Percentiles rank a stretch among this genome's conserved stretches.
Conservation (phyloP, 64 coral and sea anemone genomes). For the Astreopora myriophthalma region DNA sequence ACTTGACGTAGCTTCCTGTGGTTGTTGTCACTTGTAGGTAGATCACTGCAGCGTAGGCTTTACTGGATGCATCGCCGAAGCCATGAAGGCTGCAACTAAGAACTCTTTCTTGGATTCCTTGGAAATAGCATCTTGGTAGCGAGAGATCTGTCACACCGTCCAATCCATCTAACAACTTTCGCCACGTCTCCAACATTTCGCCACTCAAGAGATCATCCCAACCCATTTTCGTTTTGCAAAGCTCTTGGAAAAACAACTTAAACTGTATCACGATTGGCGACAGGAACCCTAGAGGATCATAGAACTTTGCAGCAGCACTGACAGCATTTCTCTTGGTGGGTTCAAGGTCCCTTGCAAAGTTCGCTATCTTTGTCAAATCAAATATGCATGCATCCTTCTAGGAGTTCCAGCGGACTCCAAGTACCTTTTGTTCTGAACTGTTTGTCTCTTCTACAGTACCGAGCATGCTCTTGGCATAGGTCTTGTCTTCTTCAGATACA, state of each 20-base stretch:
- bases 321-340: conserved; percentile 38
- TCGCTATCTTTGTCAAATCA: conserved; percentile 29
- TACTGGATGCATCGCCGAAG: conserved; percentile 25
- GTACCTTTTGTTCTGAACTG: conserved; percentile 25
- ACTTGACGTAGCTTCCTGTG: neutral
- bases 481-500: neutral
- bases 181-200: neutral
- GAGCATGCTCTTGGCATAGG: neutral
- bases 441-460: neutral
- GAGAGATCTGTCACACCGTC: neutral
- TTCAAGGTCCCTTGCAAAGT: conserved; percentile 10
- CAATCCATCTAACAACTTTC: conserved; percentile 7
- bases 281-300: conserved; percentile 19
- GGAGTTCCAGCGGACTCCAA: conserved; percentile 50
- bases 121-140: conserved; percentile 10
- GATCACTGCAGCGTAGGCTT: conserved; percentile 40
- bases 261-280: conserved; percentile 9
- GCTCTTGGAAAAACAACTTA: conserved; percentile 42
- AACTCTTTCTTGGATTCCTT: neutral
- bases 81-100: neutral
- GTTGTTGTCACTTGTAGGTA: conserved; percentile 17
- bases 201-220: conserved; percentile 7
- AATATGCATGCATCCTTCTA: neutral
- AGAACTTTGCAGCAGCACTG: neutral
- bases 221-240: conserved; percentile 15